Evolutionary conservation across 2,888 invertebrate species (phyloP).

Genomic region (Myathropa florea): DNA sequence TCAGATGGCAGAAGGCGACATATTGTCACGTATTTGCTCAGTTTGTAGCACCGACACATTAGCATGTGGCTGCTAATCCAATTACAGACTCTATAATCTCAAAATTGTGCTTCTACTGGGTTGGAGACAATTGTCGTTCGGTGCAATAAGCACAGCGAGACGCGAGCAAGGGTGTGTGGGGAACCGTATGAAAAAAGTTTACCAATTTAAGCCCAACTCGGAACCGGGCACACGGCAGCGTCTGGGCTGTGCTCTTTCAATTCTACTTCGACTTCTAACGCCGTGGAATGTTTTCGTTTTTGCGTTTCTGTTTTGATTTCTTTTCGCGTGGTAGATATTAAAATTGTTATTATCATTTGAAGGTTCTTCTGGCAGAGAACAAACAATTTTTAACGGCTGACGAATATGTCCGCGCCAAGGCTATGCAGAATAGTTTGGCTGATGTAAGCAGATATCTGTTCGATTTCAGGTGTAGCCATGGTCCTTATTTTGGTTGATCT

Average conservation of each 20-base stretch:
- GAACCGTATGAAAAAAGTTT: neutral
- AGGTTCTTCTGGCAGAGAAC: neutral
- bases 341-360: neutral
- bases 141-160: neutral
- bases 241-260: neutral
- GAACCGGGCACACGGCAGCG: neutral
- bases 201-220: slow-evolving; percentile 3
- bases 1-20: neutral
- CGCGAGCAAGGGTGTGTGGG: neutral
- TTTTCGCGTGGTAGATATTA: slow-evolving; percentile 10
- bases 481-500: neutral
- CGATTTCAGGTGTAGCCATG: neutral
- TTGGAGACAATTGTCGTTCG: slow-evolving; percentile 15
- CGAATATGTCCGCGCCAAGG: neutral
- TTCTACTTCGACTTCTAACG: neutral
- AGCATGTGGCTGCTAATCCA: slow-evolving; percentile 27
- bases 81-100: slow-evolving; percentile 27
- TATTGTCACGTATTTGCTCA: slow-evolving; percentile 21
- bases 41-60: neutral
- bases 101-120: neutral
- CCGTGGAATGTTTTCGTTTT: neutral
- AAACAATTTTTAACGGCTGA: neutral
- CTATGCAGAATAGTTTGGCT: neutral
- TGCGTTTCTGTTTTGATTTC: neutral
- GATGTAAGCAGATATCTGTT: neutral